Evolutionary conservation across 2,113 vertebrate species (phyloP).

Genomic region (Delphinus delphis): DNA sequence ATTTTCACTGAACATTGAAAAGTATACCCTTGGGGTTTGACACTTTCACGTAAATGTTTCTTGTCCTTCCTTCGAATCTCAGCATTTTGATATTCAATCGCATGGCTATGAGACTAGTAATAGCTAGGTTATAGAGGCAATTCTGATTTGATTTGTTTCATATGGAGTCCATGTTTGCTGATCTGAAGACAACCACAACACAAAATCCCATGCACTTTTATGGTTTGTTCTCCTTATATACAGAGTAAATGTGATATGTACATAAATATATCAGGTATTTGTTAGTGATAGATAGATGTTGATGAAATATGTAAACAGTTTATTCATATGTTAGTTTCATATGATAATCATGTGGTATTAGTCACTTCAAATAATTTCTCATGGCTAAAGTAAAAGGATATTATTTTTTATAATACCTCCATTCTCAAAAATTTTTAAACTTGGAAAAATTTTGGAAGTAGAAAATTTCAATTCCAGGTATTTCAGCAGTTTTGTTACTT

Average conservation of each 20-base stretch:
- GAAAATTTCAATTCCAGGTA: not conserved
- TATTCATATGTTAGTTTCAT: constrained; percentile 22
- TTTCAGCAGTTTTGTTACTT: not conserved
- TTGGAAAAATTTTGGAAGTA: not conserved
- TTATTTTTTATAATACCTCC: not conserved
- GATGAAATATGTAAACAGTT: not conserved
- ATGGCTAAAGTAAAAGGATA: not conserved
- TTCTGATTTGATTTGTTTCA: not conserved
- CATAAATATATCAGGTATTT: not conserved
- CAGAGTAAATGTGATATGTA: not conserved
- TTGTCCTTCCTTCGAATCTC: constrained; percentile 25
- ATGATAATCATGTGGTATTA: not conserved
- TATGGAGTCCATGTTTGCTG: not conserved
- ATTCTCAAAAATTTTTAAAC: constrained; percentile 1
- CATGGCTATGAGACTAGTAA: not conserved
- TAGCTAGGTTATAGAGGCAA: not conserved
- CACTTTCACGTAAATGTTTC: not conserved
- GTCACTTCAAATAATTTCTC: not conserved
- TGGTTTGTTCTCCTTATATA: not conserved
- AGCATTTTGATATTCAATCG: constrained; percentile 2
- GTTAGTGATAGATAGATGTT: not conserved
- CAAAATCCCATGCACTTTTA: not conserved
- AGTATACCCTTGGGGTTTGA: not conserved
- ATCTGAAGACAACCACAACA: not conserved
- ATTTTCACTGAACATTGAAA: constrained; percentile 4